phyloP scores from a whole-genome alignment of 2,113 vertebrate species.

The Pelobates fuscus region DNA sequence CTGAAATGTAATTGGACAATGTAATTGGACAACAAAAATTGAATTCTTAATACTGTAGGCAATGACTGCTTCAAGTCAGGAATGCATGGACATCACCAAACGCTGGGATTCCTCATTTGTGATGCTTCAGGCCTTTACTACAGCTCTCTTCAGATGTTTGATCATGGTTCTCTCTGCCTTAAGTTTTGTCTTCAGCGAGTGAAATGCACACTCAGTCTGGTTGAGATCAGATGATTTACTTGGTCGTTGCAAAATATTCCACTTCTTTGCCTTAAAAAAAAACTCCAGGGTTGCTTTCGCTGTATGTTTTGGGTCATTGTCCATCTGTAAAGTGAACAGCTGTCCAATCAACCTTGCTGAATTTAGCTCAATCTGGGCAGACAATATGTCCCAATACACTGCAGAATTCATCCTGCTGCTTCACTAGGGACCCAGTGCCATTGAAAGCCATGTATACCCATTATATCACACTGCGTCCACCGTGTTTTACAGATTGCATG shows the following conservation, averaged over 20 bases:
- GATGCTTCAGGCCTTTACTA: background rate
- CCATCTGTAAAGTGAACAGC: background rate
- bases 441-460: conserved; percentile 5
- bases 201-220: background rate
- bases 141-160: background rate
- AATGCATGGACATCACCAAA: background rate
- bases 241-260: background rate
- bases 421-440: conserved; percentile 1
- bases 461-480: conserved; percentile 1
- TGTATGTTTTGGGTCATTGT: conserved; percentile 9
- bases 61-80: too few relatives aligned
- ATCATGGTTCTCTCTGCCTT: background rate
- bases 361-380: conserved; percentile 2
- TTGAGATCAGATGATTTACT: background rate
- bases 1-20: background rate
- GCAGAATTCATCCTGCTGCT: conserved; percentile 16
- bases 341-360: background rate
- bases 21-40: too few relatives aligned
- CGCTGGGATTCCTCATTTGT: background rate
- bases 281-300: background rate
- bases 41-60: too few relatives aligned
- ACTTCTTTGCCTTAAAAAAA: too few relatives aligned
- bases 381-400: conserved; percentile 2
- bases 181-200: conserved; percentile 7
- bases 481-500: background rate